Base-by-base conservation (phyloP, 1,140 invertebrate genomes). In the Akabosia matsudoensis region DNA sequence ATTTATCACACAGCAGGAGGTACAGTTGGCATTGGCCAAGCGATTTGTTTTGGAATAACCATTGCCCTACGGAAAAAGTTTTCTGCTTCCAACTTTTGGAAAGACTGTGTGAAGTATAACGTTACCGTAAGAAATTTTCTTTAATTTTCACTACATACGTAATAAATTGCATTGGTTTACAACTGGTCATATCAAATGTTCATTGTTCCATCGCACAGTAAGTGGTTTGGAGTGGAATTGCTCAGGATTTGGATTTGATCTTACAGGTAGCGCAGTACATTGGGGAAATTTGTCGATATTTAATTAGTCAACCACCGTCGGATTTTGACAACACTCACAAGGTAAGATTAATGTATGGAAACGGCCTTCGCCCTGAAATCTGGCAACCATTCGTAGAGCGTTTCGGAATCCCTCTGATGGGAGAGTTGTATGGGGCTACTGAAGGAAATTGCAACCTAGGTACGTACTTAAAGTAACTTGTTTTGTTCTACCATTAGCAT, bases 241-340 rank as follows among this genome's bases (percentile, higher is more conserved):
- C n/a, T n/a, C n/a, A n/a, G n/a, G n/a, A n/a, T n/a, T n/a, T n/a
- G n/a, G n/a, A n/a, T n/a, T n/a, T n/a, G n/a, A n/a, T n/a, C n/a
- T n/a, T 86, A 7, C 83, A 97, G 95, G 89, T 92, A 75, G 91
- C 90, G 13, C 97, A 99, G 84, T 99, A 99, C 84, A 99, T 99
- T 83, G 97, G 97, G 18, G 97, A 99, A 88, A 97, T 99, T 89
- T 98, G 96, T 84, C 90, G 97, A 13, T 99, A 99, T 85, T 89
- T 99, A 37, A 85, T 99, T 75, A 92, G 94, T 18, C 93, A 95
- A 67, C 91, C 92, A 14, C 85, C 88, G 7, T 90, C 89, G 75
- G 87, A 91, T 1, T 88, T 91, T 67, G 96, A 99, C 83, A 90
- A 86, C 22, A 86, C 91, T 70, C 97, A 99, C 83, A 90, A 89